Base-by-base conservation (phyloP, 2,888 invertebrate species). In the Pardosa pseudoannulata region DNA sequence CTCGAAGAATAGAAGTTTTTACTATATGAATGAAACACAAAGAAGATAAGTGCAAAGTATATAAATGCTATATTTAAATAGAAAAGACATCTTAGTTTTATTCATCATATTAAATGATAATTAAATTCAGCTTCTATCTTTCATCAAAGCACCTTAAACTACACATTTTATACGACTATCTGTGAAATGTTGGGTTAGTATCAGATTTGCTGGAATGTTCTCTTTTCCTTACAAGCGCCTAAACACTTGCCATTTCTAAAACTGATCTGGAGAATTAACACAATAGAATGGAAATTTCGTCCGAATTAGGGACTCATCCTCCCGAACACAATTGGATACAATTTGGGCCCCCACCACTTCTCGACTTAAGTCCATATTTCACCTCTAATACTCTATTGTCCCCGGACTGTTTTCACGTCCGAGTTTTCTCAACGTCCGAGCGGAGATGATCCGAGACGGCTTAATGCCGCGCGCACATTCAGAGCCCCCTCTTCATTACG, bases 351-450 rank as follows among this genome's bases (percentile, higher is more conserved):
- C n/a, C 23, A 6, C 23, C 23, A 56, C 23, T 56, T 56, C 56
- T 56, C 56, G 23, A 56, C 56, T 56, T 56, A 56, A 56, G 23
- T 56, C 56, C 56, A 56, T 56, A 56, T 56, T 56, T 56, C 56
- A 56, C 56, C n/a, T 23, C 6, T 56, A 56, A 56, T 56, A 56
- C 56, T 23, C 23, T 23, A 23, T 56, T 56, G 56, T 56, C 41
- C 41, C 36, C 11, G 5, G 5, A 7, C 6, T 5, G 5, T 11
- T 46, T 13, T 16, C 16, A 16, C 1, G 41, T 56, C 56, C 23
- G 56, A 56, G 56, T 56, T 23, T n/a, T 56, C 56, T 23, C 56
- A 56, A 56, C 19, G 56, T 56, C 56, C 56, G 19, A 56, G 16
- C 7, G 56, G 56, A 56, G 56, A 56, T 56, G 56, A 56, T 23